Conservation (phyloP, 2,888 invertebrate species). For the Amphipyra berbera region DNA sequence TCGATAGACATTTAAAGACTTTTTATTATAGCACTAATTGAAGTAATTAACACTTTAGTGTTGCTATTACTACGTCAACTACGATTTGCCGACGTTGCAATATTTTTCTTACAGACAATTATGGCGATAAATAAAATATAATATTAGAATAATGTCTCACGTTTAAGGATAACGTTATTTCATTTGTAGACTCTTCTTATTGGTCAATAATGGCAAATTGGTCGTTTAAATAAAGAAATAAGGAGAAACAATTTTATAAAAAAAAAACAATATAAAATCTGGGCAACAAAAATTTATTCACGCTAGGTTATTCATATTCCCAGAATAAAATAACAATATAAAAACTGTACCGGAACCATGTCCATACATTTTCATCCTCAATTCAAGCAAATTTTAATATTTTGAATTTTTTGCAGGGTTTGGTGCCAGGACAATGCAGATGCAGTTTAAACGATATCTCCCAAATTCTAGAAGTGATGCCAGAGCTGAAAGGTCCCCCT, state of each 20-base stretch:
- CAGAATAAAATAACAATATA: conserved; percentile 33
- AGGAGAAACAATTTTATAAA: too few species aligned
- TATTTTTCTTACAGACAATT: not conserved
- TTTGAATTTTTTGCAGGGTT: conserved; percentile 65
- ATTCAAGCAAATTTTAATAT: conserved; percentile 13
- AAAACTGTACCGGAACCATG: conserved; percentile 18
- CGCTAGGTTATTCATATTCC: conserved; percentile 26
- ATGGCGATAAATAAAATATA: not conserved
- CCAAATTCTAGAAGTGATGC: conserved; percentile 90
- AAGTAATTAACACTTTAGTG: not conserved
- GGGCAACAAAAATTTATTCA: conserved; percentile 8
- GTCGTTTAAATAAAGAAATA: too few species aligned
- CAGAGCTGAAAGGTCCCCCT: conserved; percentile 92
- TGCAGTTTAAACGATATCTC: conserved; percentile 93
- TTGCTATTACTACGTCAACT: not conserved
- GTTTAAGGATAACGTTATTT: too few species aligned
- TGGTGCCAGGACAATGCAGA: conserved; percentile 91
- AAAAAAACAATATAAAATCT: too few species aligned
- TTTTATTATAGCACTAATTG: conserved; percentile 4
- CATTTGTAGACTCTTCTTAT: too few species aligned
- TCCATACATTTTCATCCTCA: conserved; percentile 19
- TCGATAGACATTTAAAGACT: conserved; percentile 1
- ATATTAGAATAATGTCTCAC: too few species aligned
- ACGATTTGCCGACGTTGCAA: not conserved
- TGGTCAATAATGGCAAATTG: too few species aligned